phyloP scores from a whole-genome alignment of 1,140 invertebrate species.

The Aphelenchoides fujianensis region DNA sequence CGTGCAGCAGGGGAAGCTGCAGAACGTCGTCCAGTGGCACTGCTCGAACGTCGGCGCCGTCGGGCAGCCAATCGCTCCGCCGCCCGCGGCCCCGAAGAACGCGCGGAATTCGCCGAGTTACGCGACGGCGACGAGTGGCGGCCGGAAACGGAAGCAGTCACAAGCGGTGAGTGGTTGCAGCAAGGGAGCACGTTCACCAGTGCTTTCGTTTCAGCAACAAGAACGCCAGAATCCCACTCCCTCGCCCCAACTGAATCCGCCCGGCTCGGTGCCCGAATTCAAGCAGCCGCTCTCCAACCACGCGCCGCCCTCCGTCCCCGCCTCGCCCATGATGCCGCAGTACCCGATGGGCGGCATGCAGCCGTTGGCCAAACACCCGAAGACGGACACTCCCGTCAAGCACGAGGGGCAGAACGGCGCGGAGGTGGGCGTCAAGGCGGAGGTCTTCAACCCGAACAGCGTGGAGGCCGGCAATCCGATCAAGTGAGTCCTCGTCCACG shows the following conservation, averaged over 20 bases:
- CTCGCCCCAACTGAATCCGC: constrained; percentile 1
- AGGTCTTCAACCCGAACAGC: background rate
- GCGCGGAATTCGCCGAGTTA: constrained; percentile 23
- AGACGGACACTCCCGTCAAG: too few relatives aligned
- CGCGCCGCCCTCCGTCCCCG: background rate
- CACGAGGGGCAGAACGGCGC: too few relatives aligned
- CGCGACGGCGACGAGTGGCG: background rate
- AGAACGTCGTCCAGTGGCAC: constrained; percentile 15
- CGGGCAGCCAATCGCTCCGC: background rate
- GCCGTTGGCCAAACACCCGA: too few relatives aligned
- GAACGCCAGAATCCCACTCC: constrained; percentile 15
- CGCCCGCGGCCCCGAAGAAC: background rate
- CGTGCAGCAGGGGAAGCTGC: constrained; percentile 10
- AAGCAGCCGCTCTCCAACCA: constrained; percentile 14
- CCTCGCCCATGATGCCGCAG: background rate
- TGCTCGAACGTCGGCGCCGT: background rate
- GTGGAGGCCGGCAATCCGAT: constrained; percentile 6
- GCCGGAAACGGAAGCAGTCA: constrained; percentile 12
- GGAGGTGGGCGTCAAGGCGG: background rate
- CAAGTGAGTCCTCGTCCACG: constrained; percentile 4
- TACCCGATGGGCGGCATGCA: too few relatives aligned
- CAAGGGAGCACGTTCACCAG: background rate
- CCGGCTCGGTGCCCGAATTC: background rate
- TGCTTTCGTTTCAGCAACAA: background rate
- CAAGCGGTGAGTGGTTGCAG: constrained; percentile 20